Percentiles rank a stretch among this genome's conserved stretches.
phyloP scores from a whole-genome alignment of 2,113 vertebrate species.

The Hippocampus barbouri region DNA sequence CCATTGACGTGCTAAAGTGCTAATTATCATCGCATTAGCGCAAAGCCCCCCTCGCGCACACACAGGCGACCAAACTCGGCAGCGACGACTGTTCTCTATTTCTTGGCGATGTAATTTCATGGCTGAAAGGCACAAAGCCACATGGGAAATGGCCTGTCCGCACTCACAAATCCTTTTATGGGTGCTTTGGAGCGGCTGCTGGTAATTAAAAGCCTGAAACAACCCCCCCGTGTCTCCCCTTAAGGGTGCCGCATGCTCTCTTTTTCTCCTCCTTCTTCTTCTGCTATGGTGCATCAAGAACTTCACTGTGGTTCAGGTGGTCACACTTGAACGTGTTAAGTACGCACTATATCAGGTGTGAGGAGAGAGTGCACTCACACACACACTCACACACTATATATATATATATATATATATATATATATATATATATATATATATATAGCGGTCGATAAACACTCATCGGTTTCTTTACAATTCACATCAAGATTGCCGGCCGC shows the following conservation, averaged over 20 bases:
- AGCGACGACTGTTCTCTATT: constrained; percentile 31
- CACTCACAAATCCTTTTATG: constrained; percentile 36
- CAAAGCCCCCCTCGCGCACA: not conserved
- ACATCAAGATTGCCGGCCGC: constrained; percentile 7
- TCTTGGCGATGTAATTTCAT: constrained; percentile 63
- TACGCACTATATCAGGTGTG: constrained; percentile 38
- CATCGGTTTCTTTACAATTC: constrained; percentile 33
- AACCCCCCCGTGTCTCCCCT: not conserved
- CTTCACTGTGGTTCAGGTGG: not conserved
- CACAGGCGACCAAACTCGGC: not conserved
- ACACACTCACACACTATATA: not conserved
- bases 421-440: constrained; percentile 10
- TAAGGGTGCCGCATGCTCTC: not conserved
- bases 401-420: constrained; percentile 44
- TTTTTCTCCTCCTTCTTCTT: not conserved
- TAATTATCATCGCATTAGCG: constrained; percentile 35
- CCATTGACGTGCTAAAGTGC: constrained; percentile 6
- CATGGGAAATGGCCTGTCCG: constrained; percentile 21
- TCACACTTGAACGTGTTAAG: constrained; percentile 26
- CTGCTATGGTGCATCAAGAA: constrained; percentile 17
- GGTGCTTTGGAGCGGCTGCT: constrained; percentile 23
- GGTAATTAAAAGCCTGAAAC: constrained; percentile 45
- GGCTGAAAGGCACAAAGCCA: constrained; percentile 49
- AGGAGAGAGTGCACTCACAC: not conserved
- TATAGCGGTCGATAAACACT: constrained; percentile 45